Base-by-base conservation (phyloP, 2,797 vertebrate genomes). In the Pelodytes ibericus region DNA sequence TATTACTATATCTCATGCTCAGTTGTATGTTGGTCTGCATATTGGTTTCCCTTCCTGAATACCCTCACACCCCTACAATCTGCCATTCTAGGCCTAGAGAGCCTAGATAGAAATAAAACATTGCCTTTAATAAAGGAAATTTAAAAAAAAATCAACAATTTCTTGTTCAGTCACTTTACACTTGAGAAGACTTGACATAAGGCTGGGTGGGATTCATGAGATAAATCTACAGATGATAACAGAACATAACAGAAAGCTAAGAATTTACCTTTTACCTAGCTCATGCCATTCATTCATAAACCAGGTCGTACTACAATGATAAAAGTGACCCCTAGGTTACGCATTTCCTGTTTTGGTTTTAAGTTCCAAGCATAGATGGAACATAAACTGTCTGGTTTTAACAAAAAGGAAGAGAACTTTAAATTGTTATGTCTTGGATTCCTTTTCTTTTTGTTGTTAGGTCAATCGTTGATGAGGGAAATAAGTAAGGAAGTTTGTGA, bases 301-400 rank as follows among this genome's bases (percentile, higher is more conserved):
- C 36, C 13, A 15, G 63, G 47, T 51, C 71, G 56, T 33, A 47
- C 61, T 30, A 24, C 31, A 65, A 39, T 15, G 29, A 18, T 16
- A 53, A 65, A 61, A 5, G 3, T 66, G 47, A 66, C 72, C 72
- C 41, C 4, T 31, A 27, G 33, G 49, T 66, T 66, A 66, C 41
- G 72, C 49, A 74, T 74, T 63, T 74, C 61, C 49, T 66, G 51
- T 41, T 58, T 44, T 36, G 41, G 44, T 62, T 72, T n/a, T 30
- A 29, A 49, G 31, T 31, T 41, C 47, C 25, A 30, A 33, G 27
- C 31, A 44, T 7, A 44, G 16, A 44, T 15, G 16, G 41, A 44
- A 44, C 16, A 36, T 15, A 56, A 22, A 56, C 18, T 41, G 61
- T 57, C 30, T 74, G 61, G 44, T 10, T 27, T 57, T 66, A 30